A percentile compares a stretch with the other conserved stretches of the same genome.
Conservation (phyloP, 1,140 invertebrate genomes). For the Hylaeus anthracinus region DNA sequence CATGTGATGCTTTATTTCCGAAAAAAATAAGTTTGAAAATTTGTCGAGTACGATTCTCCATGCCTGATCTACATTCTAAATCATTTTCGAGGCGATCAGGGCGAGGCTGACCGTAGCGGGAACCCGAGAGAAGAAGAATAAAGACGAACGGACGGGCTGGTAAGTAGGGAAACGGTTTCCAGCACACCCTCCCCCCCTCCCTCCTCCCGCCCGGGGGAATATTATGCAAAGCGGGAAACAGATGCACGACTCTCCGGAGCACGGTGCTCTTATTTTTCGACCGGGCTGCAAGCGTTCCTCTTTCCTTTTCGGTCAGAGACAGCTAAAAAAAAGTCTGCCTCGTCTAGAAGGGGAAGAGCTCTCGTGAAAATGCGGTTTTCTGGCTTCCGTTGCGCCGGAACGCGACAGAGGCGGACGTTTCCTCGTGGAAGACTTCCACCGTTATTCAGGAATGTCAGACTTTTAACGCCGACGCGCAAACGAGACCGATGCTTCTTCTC, state of each 20-base stretch:
- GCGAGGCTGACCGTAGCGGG: background rate
- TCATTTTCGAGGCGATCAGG: slow-evolving; percentile 5
- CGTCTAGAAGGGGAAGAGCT: background rate
- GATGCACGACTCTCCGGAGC: slow-evolving; percentile 63
- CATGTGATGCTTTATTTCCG: too few relatives aligned
- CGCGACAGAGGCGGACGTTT: slow-evolving; percentile 20
- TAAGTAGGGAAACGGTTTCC: slow-evolving; percentile 43
- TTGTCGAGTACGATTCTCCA: too few relatives aligned
- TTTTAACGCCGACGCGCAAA: slow-evolving; percentile 44
- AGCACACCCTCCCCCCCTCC: too few relatives aligned
- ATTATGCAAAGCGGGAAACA: slow-evolving; percentile 69
- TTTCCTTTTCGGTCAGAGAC: slow-evolving; percentile 35
- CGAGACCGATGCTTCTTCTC: slow-evolving; percentile 7
- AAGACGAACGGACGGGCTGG: slow-evolving; percentile 22
- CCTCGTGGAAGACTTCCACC: slow-evolving; percentile 19
- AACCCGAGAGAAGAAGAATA: slow-evolving; percentile 15
- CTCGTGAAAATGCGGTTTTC: slow-evolving; percentile 23
- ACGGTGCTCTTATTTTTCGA: slow-evolving; percentile 59
- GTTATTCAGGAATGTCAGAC: slow-evolving; percentile 24
- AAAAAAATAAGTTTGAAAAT: too few relatives aligned
- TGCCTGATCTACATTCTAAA: background rate
- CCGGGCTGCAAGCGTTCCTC: slow-evolving; percentile 24
- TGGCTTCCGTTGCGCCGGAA: slow-evolving; percentile 13
- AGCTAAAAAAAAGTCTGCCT: slow-evolving; percentile 18
- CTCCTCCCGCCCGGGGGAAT: slow-evolving; percentile 53